Evolutionary conservation across 2,888 invertebrate genomes (phyloP), one percentile per base, ranked within the genome.

Genomic region (Steinernema scapterisci): DNA sequence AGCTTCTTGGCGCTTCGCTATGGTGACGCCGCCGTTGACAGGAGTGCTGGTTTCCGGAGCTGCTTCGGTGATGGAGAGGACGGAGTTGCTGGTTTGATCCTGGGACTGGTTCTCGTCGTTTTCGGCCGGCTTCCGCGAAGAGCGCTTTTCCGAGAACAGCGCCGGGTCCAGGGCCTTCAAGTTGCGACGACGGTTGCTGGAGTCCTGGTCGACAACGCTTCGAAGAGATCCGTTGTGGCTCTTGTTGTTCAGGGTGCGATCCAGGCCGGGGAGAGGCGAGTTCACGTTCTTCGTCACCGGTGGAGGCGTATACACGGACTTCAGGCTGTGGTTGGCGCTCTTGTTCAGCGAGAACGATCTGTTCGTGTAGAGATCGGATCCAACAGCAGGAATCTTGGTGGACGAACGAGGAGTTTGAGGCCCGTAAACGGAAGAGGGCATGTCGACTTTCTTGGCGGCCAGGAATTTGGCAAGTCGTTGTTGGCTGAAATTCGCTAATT

Each of bases 401-500:
- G n/a, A 38, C 27, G 23, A 25, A 23, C 38, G 43, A n/a, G 52
- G n/a, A 5, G 45, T 16, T 21, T 16, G 38, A 1, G 31, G 11
- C 1, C 52, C 46, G 23, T 51, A 25, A n/a, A 72, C 19, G 16
- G 48, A 48, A 6, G 48, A 51, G 1, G 52, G 27, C 51, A 46
- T 70, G 44, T 54, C 73, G 48, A 63, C 77, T 48, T 70, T 77
- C 77, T 70, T 63, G 25, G n/a, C 27, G 23, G 77, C 71, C n/a
- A 73, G n/a, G 23, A 79, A 77, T 16, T 44, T 73, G 13, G 56
- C 63, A 45, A 77, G 72, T 19, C 70, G 44, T 73, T 79, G 79
- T 2, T 80, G 54, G 44, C 77, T 76, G 63, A 73, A 80, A 79
- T 6, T 38, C 5, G 38, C 5, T 23, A 45, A 54, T 54, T 19